Base-by-base conservation (phyloP, 2,797 vertebrate species). In the Enteromius fasciolatus region DNA sequence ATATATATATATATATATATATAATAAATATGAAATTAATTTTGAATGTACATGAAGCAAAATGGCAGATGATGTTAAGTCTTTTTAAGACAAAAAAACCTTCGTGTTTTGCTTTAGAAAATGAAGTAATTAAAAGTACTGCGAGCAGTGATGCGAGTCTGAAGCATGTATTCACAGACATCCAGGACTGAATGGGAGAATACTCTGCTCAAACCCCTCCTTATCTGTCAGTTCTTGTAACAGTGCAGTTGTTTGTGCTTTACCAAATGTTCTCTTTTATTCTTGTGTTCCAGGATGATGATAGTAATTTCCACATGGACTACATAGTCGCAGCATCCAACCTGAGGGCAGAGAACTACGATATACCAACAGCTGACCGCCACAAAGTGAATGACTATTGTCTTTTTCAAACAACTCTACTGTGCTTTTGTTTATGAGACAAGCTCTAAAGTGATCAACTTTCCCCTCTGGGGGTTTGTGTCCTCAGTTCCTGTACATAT, bases 261-360 rank as follows among this genome's bases (percentile, higher is more conserved):
- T 33, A 14, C 41, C 31, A 61, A 46, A 67, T 48, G 41, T 61
- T 14, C 23, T 50, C 57, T 39, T 83, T 70, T 15, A 50, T 50
- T 82, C 31, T 59, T 66, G 48, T 86, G 59, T 76, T 61, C 41
- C 84, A 99, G 97, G 96, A 97, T 59, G 84, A 96, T 9, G 94
- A 95, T 89, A 86, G 11, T 3, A 92, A 96, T 87, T 93, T 94
- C 90, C 97, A 97, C 20, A 76, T 97, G 89, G 94, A 97, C 88
- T 98, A 95, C 82, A 95, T 98, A 68, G 92, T 89, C 0, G 95
- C 95, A 0, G 96, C 96, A 0, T 97, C 97, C 11, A 96, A 95
- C 87, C 92, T 98, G 79, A 93, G 96, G 0, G 96, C 96, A 0
- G 95, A 97, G 90, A 97, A 95, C 92, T 98, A 97, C 1, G 85